phyloP scores from a whole-genome alignment of 2,888 invertebrate genomes.

The Tricholauxania praeusta region DNA sequence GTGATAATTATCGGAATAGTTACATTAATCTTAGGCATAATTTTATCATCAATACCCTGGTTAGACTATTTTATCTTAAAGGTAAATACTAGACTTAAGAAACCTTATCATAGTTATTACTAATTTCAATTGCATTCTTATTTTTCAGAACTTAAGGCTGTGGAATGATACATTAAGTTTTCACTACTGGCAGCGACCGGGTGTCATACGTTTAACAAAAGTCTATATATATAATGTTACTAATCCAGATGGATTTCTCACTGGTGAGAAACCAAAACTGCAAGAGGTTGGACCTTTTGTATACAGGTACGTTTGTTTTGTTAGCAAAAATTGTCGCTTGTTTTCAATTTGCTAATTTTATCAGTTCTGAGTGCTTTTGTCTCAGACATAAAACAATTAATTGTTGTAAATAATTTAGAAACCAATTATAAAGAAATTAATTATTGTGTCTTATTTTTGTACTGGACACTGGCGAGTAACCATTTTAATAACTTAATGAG shows the following conservation, averaged over 20 bases:
- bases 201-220: slow-evolving; percentile 84
- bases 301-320: slow-evolving; percentile 75
- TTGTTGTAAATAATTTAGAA: no score
- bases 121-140: slow-evolving; percentile 13
- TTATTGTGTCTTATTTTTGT: background rate
- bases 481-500: background rate
- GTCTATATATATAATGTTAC: slow-evolving; percentile 92
- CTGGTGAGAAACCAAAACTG: slow-evolving; percentile 83
- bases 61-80: slow-evolving; percentile 87
- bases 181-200: slow-evolving; percentile 90
- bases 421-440: background rate
- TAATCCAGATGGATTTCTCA: slow-evolving; percentile 83
- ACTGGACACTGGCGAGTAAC: background rate
- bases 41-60: slow-evolving; percentile 89
- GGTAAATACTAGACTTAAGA: slow-evolving; percentile 70
- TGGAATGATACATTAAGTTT: slow-evolving; percentile 89
- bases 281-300: slow-evolving; percentile 89
- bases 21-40: slow-evolving; percentile 82
- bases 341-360: no score
- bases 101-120: background rate
- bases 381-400: no score
- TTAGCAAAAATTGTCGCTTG: background rate
- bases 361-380: no score
- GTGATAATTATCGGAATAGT: slow-evolving; percentile 84
- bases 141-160: slow-evolving; percentile 81